Evolutionary conservation across 2,888 invertebrate genomes (phyloP).

Genomic region (Macrophya annulata): DNA sequence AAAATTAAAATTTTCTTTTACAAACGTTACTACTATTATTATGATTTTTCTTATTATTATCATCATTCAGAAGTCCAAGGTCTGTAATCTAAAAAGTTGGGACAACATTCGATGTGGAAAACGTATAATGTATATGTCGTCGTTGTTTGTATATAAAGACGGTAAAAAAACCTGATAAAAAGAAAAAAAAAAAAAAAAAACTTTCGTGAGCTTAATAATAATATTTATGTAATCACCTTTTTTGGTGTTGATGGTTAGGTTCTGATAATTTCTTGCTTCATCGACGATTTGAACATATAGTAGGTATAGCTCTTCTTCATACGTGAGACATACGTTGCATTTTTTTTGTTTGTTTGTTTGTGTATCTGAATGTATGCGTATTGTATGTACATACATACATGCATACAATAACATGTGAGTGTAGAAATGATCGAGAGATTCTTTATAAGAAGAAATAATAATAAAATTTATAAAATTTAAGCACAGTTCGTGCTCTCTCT

Average conservation of each 20-base stretch:
- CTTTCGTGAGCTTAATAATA: constrained; percentile 30
- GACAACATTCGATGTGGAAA: constrained; percentile 16
- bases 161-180: too few species aligned
- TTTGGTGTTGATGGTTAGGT: neutral
- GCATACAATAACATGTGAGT: neutral
- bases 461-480: neutral
- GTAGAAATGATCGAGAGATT: neutral
- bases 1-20: neutral
- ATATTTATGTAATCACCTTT: constrained; percentile 17
- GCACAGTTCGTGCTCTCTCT: neutral
- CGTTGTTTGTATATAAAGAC: neutral
- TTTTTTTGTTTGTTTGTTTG: neutral
- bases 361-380: too few species aligned
- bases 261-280: constrained; percentile 5
- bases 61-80: too few species aligned
- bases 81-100: constrained; percentile 18
- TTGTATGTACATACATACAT: neutral
- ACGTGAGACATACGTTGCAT: neutral
- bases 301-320: neutral
- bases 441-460: neutral
- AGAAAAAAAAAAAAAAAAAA: neutral
- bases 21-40: neutral
- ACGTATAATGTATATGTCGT: neutral
- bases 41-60: neutral
- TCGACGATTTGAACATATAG: neutral